Evolutionary conservation across 2,797 vertebrate species (phyloP).

Genomic region (Fistularia commersonii): DNA sequence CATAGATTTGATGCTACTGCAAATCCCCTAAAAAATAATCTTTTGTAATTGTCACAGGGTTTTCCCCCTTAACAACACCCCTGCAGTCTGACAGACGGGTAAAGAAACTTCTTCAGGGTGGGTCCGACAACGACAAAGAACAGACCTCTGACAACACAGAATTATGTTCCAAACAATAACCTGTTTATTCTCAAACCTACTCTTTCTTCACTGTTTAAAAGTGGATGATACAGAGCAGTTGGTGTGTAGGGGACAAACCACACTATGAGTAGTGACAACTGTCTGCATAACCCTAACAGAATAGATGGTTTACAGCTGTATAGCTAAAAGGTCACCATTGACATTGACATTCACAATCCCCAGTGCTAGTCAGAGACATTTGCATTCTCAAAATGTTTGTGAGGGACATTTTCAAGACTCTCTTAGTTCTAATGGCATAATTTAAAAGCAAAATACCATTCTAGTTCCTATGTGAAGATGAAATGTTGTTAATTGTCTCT

Average conservation of each 20-base stretch:
- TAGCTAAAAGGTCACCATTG: slow-evolving; percentile 30
- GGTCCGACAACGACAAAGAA: slow-evolving; percentile 28
- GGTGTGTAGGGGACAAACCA: slow-evolving; percentile 10
- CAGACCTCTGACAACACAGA: slow-evolving; percentile 31
- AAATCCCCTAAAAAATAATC: too few species aligned
- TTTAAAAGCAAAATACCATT: neutral
- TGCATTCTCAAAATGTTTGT: neutral
- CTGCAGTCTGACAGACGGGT: too few species aligned
- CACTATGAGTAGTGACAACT: too few species aligned
- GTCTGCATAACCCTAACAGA: slow-evolving; percentile 7
- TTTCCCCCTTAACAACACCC: too few species aligned
- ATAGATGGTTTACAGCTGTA: slow-evolving; percentile 9
- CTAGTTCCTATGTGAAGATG: neutral
- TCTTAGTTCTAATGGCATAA: neutral
- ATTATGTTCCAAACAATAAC: slow-evolving; percentile 20
- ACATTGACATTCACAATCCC: slow-evolving; percentile 13
- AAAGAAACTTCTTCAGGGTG: slow-evolving; percentile 1
- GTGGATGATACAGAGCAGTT: slow-evolving; percentile 28
- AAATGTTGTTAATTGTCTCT: neutral
- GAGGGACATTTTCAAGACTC: neutral
- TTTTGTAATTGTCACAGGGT: too few species aligned
- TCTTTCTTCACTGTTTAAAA: slow-evolving; percentile 26
- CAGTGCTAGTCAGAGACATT: slow-evolving; percentile 4
- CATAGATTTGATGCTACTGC: too few species aligned
- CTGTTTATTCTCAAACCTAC: slow-evolving; percentile 24